These are phyloP conservation scores for Catharus ustulatus DNA, from an alignment of 2,797 vertebrate genomes.

Conservation along the genomic window DNA sequence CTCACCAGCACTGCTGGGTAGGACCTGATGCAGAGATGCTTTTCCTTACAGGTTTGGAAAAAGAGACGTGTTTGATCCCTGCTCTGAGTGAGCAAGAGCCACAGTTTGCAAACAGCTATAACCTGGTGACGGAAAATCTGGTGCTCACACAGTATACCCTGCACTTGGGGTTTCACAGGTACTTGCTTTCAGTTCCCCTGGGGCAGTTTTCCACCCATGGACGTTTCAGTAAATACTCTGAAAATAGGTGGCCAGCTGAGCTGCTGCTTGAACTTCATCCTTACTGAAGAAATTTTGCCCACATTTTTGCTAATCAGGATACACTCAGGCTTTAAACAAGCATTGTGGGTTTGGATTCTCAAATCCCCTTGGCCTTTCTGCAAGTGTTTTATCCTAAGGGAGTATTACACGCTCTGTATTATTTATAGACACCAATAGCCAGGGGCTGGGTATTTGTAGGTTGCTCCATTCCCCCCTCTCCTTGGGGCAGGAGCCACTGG, in stretches of 20 bases:
- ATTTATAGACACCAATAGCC: not conserved
- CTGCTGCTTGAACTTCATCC: not conserved
- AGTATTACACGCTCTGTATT: rapidly evolving
- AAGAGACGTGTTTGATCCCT: slow-evolving; percentile 95
- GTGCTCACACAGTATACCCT: slow-evolving; percentile 92
- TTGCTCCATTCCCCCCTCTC: not conserved
- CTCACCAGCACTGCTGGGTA: not conserved
- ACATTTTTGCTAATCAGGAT: not conserved
- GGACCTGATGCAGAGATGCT: not conserved
- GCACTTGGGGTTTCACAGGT: slow-evolving; percentile 90
- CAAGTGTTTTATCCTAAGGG: not conserved
- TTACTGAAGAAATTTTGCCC: not conserved
- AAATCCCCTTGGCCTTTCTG: not conserved
- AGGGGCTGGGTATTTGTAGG: not conserved
- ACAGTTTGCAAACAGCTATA: slow-evolving; percentile 88
- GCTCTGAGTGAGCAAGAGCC: slow-evolving; percentile 82
- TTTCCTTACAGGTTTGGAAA: slow-evolving; percentile 87
- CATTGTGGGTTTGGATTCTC: not conserved
- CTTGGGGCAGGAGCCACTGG: rapidly evolving
- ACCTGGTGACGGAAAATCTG: slow-evolving; percentile 95
- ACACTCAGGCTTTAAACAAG: not conserved
- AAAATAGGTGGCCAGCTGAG: not conserved
- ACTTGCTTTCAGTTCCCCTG: not conserved
- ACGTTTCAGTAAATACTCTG: not conserved
- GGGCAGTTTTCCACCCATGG: not conserved